These are phyloP conservation scores for Orchesella cincta DNA, from an alignment of 1,140 invertebrate genomes.

Conservation along the genomic window DNA sequence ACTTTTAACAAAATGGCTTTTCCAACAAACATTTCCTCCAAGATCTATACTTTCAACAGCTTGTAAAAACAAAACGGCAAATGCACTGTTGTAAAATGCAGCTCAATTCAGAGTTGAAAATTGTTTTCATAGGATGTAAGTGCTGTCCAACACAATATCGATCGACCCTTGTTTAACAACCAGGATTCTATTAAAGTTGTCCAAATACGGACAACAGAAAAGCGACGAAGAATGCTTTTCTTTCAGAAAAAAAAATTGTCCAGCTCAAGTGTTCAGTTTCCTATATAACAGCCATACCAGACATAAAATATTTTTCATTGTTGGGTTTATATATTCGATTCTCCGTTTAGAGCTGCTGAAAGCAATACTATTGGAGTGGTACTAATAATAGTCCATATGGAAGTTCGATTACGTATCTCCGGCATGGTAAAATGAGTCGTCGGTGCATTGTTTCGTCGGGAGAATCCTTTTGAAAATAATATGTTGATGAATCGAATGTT, in stretches of 20 bases:
- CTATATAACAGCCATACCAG: too few relatives aligned
- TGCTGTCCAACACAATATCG: neutral
- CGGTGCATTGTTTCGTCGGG: conserved; percentile 17
- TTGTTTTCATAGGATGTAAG: conserved; percentile 1
- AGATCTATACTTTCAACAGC: neutral
- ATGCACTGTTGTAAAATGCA: neutral
- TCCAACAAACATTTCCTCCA: neutral
- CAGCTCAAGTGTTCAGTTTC: neutral
- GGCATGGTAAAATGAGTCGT: too few relatives aligned
- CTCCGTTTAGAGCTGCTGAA: too few relatives aligned
- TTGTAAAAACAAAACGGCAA: neutral
- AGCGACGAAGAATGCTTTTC: neutral
- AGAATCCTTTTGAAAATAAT: conserved; percentile 21
- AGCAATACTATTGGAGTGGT: too few relatives aligned
- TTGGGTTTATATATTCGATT: too few relatives aligned
- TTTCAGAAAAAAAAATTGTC: neutral
- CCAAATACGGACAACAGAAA: neutral
- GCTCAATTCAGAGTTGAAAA: neutral
- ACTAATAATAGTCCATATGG: too few relatives aligned
- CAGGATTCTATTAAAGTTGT: neutral
- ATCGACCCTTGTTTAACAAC: neutral
- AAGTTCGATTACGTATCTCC: too few relatives aligned
- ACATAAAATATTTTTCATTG: too few relatives aligned
- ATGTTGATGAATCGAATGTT: conserved; percentile 8
- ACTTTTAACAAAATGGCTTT: conserved; percentile 18